Base-by-base conservation (phyloP, 1,140 invertebrate genomes). In the Drosophila orosa region DNA sequence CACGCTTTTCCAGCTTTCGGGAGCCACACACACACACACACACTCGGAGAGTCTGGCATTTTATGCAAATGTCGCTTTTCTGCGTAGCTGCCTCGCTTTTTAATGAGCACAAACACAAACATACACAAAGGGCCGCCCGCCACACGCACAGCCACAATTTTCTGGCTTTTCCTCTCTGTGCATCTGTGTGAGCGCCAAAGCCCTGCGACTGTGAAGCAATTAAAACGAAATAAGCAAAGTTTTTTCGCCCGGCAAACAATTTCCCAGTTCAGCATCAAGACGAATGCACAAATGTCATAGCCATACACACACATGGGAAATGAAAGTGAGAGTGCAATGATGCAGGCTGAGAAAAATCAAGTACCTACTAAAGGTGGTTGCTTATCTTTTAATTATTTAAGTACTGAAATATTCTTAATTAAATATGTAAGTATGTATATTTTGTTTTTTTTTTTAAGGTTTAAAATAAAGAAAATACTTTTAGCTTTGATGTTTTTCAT, bases 51-150 rank as follows among this genome's bases (percentile, higher is more conserved):
- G 50, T 54, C 25, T 39, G 25, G 37, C 57, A 82, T 59, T 68
- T 86, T 76, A 86, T 86, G 82, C 82, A 86, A 86, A 87, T 86
- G 82, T 75, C 74, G 65, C 78, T 85, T 75, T 85, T 66, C 82
- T 85, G 81, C 78, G 82, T 85, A 81, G 74, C 82, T 86, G 82
- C 79, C 59, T 86, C 75, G 74, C 74, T 75, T 86, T 86, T 86
- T 86, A 86, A 86, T 86, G 82, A 86, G 82, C 78, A 79, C 75
- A 86, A 60, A 60, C 71, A 79, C 71, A 83, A 52, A 63, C 48
- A 33, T 37, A 33, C 7, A 47, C 47, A 54, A 24, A 31, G 65
- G 25, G 15, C 9, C 45, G 0, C 45, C n/a, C 45, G n/a, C 24
- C 24, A 40, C 61, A 57, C 67, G 63, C 40, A 61, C 57, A 55